These are phyloP conservation scores for Uria lomvia DNA, from an alignment of 2,113 vertebrate genomes.

Conservation along the genomic window DNA sequence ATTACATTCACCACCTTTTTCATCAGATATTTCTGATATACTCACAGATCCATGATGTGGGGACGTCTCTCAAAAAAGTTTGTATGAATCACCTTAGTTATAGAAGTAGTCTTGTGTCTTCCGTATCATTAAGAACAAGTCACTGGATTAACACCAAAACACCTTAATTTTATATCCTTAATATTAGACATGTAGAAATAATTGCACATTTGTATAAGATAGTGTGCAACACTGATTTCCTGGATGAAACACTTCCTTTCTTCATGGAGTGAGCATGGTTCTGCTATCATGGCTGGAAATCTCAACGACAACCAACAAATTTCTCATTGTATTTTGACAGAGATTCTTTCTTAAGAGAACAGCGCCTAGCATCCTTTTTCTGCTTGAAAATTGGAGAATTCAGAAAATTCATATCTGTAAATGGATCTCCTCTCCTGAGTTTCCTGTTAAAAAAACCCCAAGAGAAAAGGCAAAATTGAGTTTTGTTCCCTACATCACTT, in stretches of 20 bases:
- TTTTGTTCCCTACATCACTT: not conserved
- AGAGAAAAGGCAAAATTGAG: not conserved
- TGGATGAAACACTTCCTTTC: not conserved
- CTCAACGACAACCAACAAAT: conserved; percentile 73
- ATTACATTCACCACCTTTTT: not conserved
- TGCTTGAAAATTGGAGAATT: conserved; percentile 87
- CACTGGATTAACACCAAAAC: not conserved
- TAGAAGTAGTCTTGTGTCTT: not conserved
- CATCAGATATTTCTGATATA: not conserved
- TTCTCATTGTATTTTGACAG: conserved; percentile 78
- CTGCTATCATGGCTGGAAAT: not conserved
- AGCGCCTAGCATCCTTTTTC: conserved; percentile 37
- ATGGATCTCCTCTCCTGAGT: conserved; percentile 91
- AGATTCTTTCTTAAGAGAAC: conserved; percentile 47
- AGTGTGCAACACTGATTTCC: not conserved
- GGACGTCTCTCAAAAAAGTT: not conserved
- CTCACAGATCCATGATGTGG: not conserved
- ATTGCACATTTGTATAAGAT: not conserved
- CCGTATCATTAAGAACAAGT: not conserved
- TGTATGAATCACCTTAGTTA: not conserved
- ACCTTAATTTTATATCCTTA: not conserved
- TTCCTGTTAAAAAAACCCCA: conserved; percentile 75
- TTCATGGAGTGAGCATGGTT: not conserved
- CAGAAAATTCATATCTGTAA: conserved; percentile 88
- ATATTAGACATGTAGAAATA: not conserved